These are phyloP conservation scores for Drosophila santomea DNA, from an alignment of 1,140 invertebrate species.

Conservation along the genomic window DNA sequence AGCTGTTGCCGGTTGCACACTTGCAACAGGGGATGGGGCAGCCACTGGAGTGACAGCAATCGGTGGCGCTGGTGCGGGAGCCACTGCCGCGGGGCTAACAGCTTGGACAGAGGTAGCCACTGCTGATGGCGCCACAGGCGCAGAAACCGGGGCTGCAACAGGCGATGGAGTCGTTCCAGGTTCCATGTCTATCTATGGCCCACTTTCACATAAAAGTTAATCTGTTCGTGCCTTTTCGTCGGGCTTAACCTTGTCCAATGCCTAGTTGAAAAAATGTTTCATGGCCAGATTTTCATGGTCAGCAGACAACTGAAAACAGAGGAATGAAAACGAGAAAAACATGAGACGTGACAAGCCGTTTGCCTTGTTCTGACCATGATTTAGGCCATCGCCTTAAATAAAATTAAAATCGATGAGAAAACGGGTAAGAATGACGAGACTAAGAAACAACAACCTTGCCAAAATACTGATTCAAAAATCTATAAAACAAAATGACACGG, in stretches of 20 bases:
- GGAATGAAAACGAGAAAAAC: not conserved
- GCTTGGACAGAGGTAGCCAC: not conserved
- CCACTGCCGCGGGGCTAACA: not conserved
- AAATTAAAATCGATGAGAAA: not conserved
- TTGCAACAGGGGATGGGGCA: not conserved
- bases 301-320: slow-evolving; percentile 10
- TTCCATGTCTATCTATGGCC: slow-evolving; percentile 6
- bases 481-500: slow-evolving; percentile 43
- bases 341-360: slow-evolving; percentile 7
- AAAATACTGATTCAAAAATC: slow-evolving; percentile 35
- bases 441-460: not conserved
- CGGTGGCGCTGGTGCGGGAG: not conserved
- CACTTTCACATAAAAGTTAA: not conserved
- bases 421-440: not conserved
- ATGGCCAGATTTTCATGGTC: slow-evolving; percentile 17
- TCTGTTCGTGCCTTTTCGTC: not conserved
- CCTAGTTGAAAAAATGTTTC: not conserved
- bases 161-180: slow-evolving; percentile 7
- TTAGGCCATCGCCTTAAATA: slow-evolving; percentile 28
- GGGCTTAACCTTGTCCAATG: not conserved
- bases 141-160: not conserved
- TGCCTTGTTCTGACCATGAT: slow-evolving; percentile 32
- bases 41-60: not conserved
- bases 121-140: not conserved
- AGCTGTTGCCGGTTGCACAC: not conserved